Evolutionary conservation across 2,888 invertebrate species (phyloP), one percentile per base, ranked within the genome.

Genomic region (Thysanoteuthis rhombus): DNA sequence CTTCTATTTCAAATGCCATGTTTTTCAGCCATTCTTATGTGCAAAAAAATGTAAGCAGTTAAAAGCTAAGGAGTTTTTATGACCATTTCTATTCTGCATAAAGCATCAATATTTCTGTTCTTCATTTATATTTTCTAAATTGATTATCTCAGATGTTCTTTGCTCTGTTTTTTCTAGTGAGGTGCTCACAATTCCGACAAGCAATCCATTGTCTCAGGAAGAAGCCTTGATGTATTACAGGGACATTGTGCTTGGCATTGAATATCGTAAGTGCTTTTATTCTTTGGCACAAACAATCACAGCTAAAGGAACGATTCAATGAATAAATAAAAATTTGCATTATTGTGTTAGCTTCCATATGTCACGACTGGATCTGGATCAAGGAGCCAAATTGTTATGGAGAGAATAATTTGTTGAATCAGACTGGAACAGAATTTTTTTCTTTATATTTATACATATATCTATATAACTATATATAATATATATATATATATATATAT

Each of bases 171-270:
- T 93, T 47, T 94, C 19, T 94, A 97, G 97, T 28, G 97, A 97
- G 95, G 99, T 99, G 75, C 97, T 99, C 95, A 98, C 98, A 96
- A 98, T 99, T 94, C 99, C 99, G 1, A 98, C 99, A 0, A 98
- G 98, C 38, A 98, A 97, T 93, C 99, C 99, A 0, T 97, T 99
- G 90, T 97, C 98, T 32, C 99, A 99, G 96, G 98, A 98, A 89
- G 98, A 98, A 47, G 98, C 99, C 0, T 98, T 99, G 98, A 98
- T 97, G 94, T 98, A 99, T 97, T 99, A 99, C 97, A 97, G 99
- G 93, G 99, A 99, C 96, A 98, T 99, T 1, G 97, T 99, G 36
- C 97, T 98, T 94, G 99, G 99, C 92, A 98, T 99, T 40, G 99
- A 99, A 97, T 99, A 99, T 97, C 97, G 99, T 99, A 97, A 98